Percentiles rank a stretch among this genome's conserved stretches.
Conservation (phyloP, 2,888 invertebrate species). For the Sinhomidia bicolor region DNA sequence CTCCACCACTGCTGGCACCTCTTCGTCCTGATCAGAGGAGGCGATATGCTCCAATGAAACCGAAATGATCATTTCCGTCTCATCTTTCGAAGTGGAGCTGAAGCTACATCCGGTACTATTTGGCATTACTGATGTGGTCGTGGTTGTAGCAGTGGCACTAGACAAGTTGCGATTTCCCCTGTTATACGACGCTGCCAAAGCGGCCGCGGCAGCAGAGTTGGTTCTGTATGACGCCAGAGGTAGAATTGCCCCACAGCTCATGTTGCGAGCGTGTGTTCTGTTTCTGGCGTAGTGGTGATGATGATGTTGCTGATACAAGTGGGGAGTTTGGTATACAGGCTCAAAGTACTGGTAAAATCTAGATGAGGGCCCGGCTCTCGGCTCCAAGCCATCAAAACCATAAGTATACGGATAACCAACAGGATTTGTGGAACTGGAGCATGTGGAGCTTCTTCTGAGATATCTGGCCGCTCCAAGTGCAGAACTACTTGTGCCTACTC, state of each 20-base stretch:
- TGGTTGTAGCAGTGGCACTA: slow-evolving; percentile 43
- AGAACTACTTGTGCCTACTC: slow-evolving; percentile 14
- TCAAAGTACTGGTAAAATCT: slow-evolving; percentile 73
- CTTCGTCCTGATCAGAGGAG: slow-evolving; percentile 63
- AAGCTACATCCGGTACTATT: slow-evolving; percentile 62
- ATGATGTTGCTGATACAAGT: slow-evolving; percentile 64
- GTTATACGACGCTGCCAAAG: slow-evolving; percentile 50
- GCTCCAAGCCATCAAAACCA: slow-evolving; percentile 58
- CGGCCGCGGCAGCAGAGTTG: slow-evolving; percentile 58
- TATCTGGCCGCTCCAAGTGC: slow-evolving; percentile 53
- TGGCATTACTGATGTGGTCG: slow-evolving; percentile 44
- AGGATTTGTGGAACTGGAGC: slow-evolving; percentile 65
- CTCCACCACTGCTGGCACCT: slow-evolving; percentile 11
- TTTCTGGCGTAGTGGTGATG: slow-evolving; percentile 61
- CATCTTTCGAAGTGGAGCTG: slow-evolving; percentile 74
- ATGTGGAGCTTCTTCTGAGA: slow-evolving; percentile 70
- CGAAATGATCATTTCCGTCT: slow-evolving; percentile 74
- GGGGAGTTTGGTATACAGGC: slow-evolving; percentile 62
- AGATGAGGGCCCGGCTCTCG: slow-evolving; percentile 70
- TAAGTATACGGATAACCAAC: slow-evolving; percentile 49
- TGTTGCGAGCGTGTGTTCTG: slow-evolving; percentile 67
- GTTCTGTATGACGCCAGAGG: slow-evolving; percentile 58
- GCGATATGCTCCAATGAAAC: slow-evolving; percentile 70
- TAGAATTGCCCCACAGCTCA: slow-evolving; percentile 71
- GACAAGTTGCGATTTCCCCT: slow-evolving; percentile 55